Evolutionary conservation across 2,113 vertebrate species (phyloP).

Genomic region (Aldabrachelys gigantea): DNA sequence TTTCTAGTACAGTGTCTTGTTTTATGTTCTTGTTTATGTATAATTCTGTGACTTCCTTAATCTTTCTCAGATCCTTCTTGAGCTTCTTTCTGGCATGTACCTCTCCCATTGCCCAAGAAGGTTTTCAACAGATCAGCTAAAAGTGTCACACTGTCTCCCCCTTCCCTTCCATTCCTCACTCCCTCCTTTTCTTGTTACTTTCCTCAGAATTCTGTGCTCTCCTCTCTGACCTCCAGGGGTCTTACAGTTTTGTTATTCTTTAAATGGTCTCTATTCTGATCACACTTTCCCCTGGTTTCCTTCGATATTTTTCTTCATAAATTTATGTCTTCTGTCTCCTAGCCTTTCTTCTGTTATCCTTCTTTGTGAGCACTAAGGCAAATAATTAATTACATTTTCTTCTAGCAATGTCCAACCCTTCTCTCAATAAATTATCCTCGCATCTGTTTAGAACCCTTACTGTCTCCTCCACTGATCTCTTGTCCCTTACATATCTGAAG

Average conservation of each 20-base stretch:
- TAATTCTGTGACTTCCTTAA: not conserved
- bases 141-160: not conserved
- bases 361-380: slow-evolving; percentile 55
- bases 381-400: slow-evolving; percentile 27
- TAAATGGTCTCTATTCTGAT: not conserved
- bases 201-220: not conserved
- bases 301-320: not conserved
- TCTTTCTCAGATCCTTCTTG: not conserved
- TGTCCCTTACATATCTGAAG: slow-evolving; percentile 1
- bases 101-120: not conserved
- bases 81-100: not conserved
- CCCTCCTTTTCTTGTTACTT: accelerated
- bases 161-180: accelerated
- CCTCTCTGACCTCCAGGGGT: not conserved
- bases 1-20: not conserved
- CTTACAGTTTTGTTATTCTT: not conserved
- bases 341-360: slow-evolving; percentile 8
- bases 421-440: slow-evolving; percentile 53
- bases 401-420: slow-evolving; percentile 16
- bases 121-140: not conserved
- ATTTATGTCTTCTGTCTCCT: not conserved
- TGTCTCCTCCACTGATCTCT: slow-evolving; percentile 5
- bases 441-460: slow-evolving; percentile 14
- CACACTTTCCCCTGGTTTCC: not conserved
- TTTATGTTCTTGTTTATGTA: not conserved